Evolutionary conservation across 2,113 vertebrate species (phyloP).

Genomic region (Capreolus pygargus): DNA sequence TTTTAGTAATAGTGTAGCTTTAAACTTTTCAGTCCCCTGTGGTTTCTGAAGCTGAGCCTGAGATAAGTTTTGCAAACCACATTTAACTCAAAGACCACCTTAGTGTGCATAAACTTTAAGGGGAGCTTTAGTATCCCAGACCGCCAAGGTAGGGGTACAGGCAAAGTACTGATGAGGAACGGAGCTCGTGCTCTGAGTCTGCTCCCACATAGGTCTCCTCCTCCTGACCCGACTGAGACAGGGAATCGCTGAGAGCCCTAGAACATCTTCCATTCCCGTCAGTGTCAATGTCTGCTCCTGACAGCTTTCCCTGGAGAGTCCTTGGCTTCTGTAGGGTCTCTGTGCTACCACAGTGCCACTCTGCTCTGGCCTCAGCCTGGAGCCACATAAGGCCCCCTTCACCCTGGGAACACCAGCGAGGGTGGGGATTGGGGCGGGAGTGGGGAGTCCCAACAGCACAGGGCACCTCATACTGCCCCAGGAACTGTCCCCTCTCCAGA

Average conservation of each 20-base stretch:
- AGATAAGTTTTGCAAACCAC: background rate
- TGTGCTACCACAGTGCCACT: background rate
- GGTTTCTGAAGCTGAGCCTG: background rate
- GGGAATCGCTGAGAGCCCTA: background rate
- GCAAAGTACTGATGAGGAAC: background rate
- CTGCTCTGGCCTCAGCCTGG: background rate
- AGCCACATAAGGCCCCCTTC: background rate
- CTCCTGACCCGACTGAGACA: background rate
- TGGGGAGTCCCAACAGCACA: background rate
- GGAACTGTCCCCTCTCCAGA: background rate
- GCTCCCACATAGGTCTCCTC: background rate
- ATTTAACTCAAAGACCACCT: background rate
- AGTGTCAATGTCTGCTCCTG: background rate
- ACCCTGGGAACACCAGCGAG: background rate
- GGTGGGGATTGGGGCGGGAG: background rate
- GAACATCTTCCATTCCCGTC: background rate
- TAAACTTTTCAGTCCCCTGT: background rate
- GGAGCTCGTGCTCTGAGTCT: background rate
- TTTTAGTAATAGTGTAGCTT: background rate
- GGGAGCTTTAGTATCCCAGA: background rate
- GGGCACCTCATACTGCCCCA: background rate
- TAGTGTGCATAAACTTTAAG: background rate
- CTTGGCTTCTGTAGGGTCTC: background rate
- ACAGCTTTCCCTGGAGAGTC: background rate
- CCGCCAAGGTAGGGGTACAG: background rate